Evolutionary conservation across 2,113 vertebrate genomes (phyloP), one percentile per base, ranked within the genome.

Genomic region (Tetraodon nigroviridis): DNA sequence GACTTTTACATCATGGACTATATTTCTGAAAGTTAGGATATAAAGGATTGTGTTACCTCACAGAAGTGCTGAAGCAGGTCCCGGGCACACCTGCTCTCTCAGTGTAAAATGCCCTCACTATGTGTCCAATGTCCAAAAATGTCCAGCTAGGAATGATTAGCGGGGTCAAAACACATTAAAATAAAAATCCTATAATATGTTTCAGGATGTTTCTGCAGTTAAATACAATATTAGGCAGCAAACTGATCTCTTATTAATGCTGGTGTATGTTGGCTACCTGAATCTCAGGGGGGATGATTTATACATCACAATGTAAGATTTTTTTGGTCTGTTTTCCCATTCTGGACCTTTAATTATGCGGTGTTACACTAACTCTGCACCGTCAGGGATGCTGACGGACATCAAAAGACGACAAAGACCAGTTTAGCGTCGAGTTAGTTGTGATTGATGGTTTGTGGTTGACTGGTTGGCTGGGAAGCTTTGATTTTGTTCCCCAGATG

Each of bases 1-100:
- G 84, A 83, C 92, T 93, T 97, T 87, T 96, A 97, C 93, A 93
- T 97, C 95, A 98, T 96, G 87, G 86, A 85, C 91, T 93, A 92
- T 95, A 95, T 96, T 95, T 97, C 92, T 93, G 88, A 95, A 87
- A 92, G 91, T 92, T 93, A 89, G 90, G 92, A 93, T 84, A 85
- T 81, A 88, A 90, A 93, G 90, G 93, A 91, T 93, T 92, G 86
- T 84, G 79, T 96, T 94, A 94, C 93, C 89, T 85, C 86, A 85
- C 77, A 87, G 91, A 81, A 89, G 84, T 91, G 90, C 91, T 89
- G 90, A 94, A 92, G 89, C 85, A 88, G 91, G 86, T 89, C 80
- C 87, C 77, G 61, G 75, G 71, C 72, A 62, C 85, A 87, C 84
- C 85, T 87, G 85, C 81, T 92, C 69, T 48, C 86, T 86, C 88